These are phyloP conservation scores for Capitulum mitella DNA, from an alignment of 2,888 invertebrate species.

Conservation along the genomic window DNA sequence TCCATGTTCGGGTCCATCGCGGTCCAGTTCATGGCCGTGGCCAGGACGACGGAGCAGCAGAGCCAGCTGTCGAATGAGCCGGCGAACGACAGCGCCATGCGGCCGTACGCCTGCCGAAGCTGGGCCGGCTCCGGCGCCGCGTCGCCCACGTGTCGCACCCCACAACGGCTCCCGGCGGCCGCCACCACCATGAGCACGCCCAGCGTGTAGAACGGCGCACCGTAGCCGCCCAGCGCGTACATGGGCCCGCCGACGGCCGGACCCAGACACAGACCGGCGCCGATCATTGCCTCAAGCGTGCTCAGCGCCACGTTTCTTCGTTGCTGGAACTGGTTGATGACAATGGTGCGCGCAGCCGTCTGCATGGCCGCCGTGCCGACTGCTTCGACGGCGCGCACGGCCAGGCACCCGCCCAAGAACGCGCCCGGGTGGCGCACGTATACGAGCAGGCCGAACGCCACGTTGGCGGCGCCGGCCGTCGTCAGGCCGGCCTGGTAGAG, in stretches of 20 bases:
- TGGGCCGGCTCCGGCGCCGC: background rate
- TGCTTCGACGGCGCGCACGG: too few species aligned
- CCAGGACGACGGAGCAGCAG: constrained; percentile 8
- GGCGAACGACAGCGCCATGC: background rate
- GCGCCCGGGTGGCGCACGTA: too few species aligned
- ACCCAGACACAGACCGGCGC: too few species aligned
- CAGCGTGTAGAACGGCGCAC: background rate
- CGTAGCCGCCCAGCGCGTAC: background rate
- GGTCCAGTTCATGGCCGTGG: background rate
- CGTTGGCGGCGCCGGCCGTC: too few species aligned
- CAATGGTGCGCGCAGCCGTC: too few species aligned
- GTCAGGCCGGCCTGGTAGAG: too few species aligned
- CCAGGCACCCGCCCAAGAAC: too few species aligned
- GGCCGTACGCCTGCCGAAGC: background rate
- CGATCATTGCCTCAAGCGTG: too few species aligned
- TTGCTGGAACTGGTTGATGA: too few species aligned
- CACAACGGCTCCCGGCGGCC: background rate
- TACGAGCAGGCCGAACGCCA: too few species aligned
- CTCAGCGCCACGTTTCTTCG: too few species aligned
- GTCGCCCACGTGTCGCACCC: background rate
- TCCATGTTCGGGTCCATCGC: background rate
- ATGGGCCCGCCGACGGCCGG: background rate
- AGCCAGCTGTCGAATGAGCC: background rate
- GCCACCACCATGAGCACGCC: background rate
- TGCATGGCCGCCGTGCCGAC: too few species aligned